A percentile compares a stretch with the other conserved stretches of the same genome.
phyloP scores from a whole-genome alignment of 2,888 invertebrate species.

The Mylabris sibirica region DNA sequence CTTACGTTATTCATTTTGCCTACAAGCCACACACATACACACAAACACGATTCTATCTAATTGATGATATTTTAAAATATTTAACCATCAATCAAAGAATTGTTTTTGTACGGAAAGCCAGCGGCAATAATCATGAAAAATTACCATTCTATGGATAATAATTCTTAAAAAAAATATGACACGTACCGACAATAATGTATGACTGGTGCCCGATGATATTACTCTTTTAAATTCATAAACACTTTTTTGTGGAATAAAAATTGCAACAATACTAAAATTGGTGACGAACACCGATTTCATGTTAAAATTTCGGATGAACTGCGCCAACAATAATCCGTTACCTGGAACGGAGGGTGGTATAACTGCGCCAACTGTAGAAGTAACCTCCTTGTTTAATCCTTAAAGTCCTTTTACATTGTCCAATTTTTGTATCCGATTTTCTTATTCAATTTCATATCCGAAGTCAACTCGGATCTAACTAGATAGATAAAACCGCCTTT shows the following conservation, averaged over 20 bases:
- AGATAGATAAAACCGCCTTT: too few relatives aligned
- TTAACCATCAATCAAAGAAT: conserved; percentile 10
- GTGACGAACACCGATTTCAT: background rate
- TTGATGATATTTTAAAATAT: background rate
- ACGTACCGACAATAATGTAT: background rate
- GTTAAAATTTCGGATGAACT: background rate
- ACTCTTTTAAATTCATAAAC: background rate
- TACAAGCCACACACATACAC: background rate
- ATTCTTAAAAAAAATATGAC: conserved; percentile 6
- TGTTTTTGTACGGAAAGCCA: background rate
- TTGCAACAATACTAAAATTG: too few relatives aligned
- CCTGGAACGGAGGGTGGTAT: too few relatives aligned
- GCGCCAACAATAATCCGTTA: too few relatives aligned
- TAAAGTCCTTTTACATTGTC: too few relatives aligned
- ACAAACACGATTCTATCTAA: background rate
- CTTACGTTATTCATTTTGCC: conserved; percentile 5
- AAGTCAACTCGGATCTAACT: too few relatives aligned
- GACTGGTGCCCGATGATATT: background rate
- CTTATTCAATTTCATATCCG: too few relatives aligned
- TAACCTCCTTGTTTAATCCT: too few relatives aligned
- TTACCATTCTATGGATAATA: background rate
- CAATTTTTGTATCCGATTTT: too few relatives aligned
- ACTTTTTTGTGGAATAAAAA: background rate
- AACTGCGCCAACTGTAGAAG: too few relatives aligned
- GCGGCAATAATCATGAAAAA: background rate